These are phyloP conservation scores for Glossophaga mutica DNA, from an alignment of 2,797 vertebrate species.

Conservation along the genomic window DNA sequence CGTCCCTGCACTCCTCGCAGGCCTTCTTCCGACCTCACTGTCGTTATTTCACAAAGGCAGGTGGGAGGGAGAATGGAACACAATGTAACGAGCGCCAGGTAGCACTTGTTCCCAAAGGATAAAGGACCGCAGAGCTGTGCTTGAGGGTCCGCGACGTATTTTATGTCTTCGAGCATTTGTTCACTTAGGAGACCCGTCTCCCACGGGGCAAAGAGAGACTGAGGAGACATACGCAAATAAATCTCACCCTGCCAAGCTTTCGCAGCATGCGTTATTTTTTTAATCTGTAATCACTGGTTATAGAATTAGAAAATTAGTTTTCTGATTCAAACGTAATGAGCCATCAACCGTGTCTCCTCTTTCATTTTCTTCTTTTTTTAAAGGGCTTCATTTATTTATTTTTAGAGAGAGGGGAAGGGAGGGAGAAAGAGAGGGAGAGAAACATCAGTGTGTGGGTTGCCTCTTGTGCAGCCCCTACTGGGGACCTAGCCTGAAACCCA, in stretches of 20 bases:
- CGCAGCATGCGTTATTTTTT: background rate
- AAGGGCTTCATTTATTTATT: too few relatives aligned
- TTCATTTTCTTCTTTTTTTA: too few relatives aligned
- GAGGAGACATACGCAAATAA: background rate
- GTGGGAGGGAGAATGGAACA: slow-evolving; percentile 5
- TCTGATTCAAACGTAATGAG: slow-evolving; percentile 9
- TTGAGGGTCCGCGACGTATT: too few relatives aligned
- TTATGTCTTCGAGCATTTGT: too few relatives aligned
- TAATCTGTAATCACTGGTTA: background rate
- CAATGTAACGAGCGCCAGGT: background rate
- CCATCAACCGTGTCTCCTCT: background rate
- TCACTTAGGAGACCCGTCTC: too few relatives aligned
- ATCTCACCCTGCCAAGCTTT: background rate
- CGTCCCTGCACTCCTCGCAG: background rate
- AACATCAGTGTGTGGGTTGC: too few relatives aligned
- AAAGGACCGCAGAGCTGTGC: too few relatives aligned
- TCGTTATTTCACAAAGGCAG: slow-evolving; percentile 35
- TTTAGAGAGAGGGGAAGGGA: too few relatives aligned
- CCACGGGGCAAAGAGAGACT: background rate
- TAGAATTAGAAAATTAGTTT: slow-evolving; percentile 20
- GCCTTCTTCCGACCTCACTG: background rate
- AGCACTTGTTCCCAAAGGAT: too few relatives aligned
- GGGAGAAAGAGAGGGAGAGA: too few relatives aligned
- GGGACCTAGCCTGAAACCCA: too few relatives aligned
- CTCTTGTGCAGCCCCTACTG: too few relatives aligned